A percentile compares a stretch with the other conserved stretches of the same genome.
Conservation (phyloP, 2,113 vertebrate genomes). For the Atlantisia rogersi region DNA sequence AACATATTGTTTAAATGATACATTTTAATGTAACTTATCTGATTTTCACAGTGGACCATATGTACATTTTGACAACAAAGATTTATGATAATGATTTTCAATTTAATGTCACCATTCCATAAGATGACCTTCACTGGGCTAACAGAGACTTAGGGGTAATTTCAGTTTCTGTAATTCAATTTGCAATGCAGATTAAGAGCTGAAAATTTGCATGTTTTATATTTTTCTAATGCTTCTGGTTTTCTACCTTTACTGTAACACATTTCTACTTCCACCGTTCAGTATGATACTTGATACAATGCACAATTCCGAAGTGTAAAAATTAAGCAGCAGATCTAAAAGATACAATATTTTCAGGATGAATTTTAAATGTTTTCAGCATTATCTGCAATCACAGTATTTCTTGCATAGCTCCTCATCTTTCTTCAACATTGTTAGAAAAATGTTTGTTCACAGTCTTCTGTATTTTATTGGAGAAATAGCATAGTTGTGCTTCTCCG, state of each 20-base stretch:
- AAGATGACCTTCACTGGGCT: slow-evolving; percentile 7
- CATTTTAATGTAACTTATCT: neutral
- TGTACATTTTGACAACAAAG: neutral
- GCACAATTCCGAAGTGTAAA: neutral
- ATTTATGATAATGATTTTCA: neutral
- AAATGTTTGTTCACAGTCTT: neutral
- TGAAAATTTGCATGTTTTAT: neutral
- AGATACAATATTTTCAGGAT: neutral
- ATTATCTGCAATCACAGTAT: neutral
- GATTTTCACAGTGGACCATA: neutral
- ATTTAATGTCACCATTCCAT: neutral
- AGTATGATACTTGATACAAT: neutral
- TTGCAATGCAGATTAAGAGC: neutral
- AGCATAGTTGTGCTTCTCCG: neutral
- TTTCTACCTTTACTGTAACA: neutral
- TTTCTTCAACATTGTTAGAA: neutral
- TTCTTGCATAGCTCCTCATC: neutral
- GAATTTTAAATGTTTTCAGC: neutral
- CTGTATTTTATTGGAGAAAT: neutral
- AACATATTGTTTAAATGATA: neutral
- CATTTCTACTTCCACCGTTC: neutral
- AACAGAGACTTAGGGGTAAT: neutral
- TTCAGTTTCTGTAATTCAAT: neutral
- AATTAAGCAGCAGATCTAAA: neutral
- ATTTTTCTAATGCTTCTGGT: neutral